Conservation (phyloP, 64 coral and sea anemone genomes). For the Stylophora pistillata region DNA sequence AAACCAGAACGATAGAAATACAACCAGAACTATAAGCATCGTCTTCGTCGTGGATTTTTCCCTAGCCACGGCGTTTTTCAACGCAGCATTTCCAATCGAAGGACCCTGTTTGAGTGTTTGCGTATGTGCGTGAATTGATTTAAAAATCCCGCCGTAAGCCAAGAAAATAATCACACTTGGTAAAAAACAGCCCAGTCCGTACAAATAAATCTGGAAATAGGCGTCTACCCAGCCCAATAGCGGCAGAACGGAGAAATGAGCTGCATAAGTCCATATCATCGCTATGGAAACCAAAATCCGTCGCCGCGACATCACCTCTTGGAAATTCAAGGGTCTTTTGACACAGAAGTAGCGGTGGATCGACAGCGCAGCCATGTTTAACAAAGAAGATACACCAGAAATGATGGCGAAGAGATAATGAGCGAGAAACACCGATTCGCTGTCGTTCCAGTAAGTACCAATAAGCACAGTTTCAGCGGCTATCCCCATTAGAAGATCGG, state of each 20-base stretch:
- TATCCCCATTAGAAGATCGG: slow-evolving; percentile 76
- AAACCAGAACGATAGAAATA: slow-evolving; percentile 66
- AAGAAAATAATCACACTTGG: slow-evolving; percentile 55
- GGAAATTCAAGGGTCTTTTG: slow-evolving; percentile 66
- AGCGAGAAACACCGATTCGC: slow-evolving; percentile 37
- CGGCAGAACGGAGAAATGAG: slow-evolving; percentile 53
- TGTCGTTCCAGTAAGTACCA: slow-evolving; percentile 58
- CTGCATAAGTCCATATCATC: slow-evolving; percentile 62
- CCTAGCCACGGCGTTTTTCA: slow-evolving; percentile 58
- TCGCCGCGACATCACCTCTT: slow-evolving; percentile 53
- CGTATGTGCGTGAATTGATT: slow-evolving; percentile 60
- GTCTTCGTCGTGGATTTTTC: slow-evolving; percentile 79
- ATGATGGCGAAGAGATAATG: slow-evolving; percentile 69
- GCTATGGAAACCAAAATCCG: slow-evolving; percentile 57
- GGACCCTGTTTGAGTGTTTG: slow-evolving; percentile 22
- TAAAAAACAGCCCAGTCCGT: slow-evolving; percentile 62
- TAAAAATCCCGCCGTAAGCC: slow-evolving; percentile 58
- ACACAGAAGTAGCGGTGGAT: slow-evolving; percentile 73
- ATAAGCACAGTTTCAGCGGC: slow-evolving; percentile 60
- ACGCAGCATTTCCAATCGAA: slow-evolving; percentile 23
- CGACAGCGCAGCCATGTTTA: slow-evolving; percentile 74
- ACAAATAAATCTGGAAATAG: slow-evolving; percentile 71
- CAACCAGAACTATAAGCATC: slow-evolving; percentile 73
- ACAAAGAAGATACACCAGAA: slow-evolving; percentile 56
- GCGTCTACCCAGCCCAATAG: slow-evolving; percentile 47